Percentiles rank a stretch among this genome's conserved stretches.
These are phyloP conservation scores for Lipotes vexillifer DNA, from an alignment of 2,113 vertebrate genomes.

Conservation along the genomic window DNA sequence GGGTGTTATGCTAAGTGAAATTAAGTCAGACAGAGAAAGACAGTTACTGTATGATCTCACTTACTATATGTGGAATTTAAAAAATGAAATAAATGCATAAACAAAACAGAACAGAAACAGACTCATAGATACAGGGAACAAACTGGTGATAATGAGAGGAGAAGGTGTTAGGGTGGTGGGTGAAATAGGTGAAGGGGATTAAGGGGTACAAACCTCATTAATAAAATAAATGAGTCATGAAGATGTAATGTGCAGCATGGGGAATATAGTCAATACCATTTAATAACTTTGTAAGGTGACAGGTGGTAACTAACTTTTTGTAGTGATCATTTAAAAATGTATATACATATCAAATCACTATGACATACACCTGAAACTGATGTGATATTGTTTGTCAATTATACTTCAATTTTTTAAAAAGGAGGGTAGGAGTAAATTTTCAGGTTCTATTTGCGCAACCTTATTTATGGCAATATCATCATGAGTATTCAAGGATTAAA, in stretches of 20 bases:
- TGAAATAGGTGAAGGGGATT: background rate
- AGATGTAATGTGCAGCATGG: background rate
- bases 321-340: background rate
- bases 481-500: background rate
- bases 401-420: background rate
- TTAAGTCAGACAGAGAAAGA: background rate
- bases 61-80: background rate
- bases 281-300: background rate
- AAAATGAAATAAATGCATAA: background rate
- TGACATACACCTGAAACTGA: background rate
- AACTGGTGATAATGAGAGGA: background rate
- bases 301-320: background rate
- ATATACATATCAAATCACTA: background rate
- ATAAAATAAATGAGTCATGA: background rate
- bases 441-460: background rate
- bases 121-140: background rate
- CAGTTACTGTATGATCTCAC: background rate
- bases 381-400: background rate
- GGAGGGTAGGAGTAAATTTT: background rate
- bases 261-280: background rate
- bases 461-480: background rate
- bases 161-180: background rate
- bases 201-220: background rate
- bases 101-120: background rate
- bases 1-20: background rate